Evolutionary conservation across 1,140 invertebrate genomes (phyloP), one percentile per base, ranked within the genome.

Genomic region (Neuroterus valhalla): DNA sequence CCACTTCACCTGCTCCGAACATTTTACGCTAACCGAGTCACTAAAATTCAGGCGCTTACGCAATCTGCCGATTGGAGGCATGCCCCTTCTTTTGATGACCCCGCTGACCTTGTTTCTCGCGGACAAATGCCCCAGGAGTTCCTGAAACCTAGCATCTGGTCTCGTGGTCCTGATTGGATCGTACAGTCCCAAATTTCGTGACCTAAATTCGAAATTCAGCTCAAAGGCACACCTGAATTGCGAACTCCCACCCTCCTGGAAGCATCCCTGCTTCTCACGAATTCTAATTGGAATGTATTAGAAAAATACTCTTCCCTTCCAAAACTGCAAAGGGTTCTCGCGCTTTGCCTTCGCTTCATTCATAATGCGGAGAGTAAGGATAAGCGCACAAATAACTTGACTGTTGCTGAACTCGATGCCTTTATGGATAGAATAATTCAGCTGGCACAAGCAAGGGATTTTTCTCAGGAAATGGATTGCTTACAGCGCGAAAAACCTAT

Each of bases 381-480:
- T 14, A 69, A 55, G 31, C 66, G 6, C 10, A 70, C 42, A 15
- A 43, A n/a, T 50, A 19, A 17, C 21, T 23, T 70, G 5, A 42
- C n/a, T 8, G 44, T 21, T 45, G 10, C 26, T 19, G 68, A 75
- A 19, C 42, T 75, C n/a, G n/a, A 52, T 4, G n/a, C 68, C 23
- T 42, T 68, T 50, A 46, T 68, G 23, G 17, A 8, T n/a, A n/a
- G 5, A n/a, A 70, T 75, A 23, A 12, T 74, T 17, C 23, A 70
- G 44, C 0, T 42, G 70, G 44, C 85, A 81, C 81, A 82, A 83
- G 55, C 3, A 78, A 1, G 81, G 76, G 8, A 82, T 78, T 74
- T 83, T 68, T 46, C 46, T 21, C 17, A 68, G 17, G 62, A 72
- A 79, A 26, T 82, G 75, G 17, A 62, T 52, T 21, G 72, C 50